phyloP scores from a whole-genome alignment of 2,797 vertebrate genomes.

The Champsocephalus gunnari region DNA sequence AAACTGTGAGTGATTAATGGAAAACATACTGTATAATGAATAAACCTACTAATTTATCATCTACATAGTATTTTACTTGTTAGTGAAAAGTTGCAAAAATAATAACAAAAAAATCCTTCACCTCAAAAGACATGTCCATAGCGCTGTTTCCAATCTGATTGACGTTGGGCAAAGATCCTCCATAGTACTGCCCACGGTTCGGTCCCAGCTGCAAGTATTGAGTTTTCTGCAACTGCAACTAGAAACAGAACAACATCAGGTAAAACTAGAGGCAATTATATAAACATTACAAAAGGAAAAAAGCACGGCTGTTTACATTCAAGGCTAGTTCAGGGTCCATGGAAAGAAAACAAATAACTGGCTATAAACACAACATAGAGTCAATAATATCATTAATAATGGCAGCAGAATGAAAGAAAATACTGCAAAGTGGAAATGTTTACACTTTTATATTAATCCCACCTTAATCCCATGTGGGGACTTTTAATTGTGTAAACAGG shows the following conservation, averaged over 20 bases:
- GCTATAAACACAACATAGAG: not conserved
- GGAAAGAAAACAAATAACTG: not conserved
- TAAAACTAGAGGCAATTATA: not conserved
- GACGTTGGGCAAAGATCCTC: slow-evolving; percentile 97
- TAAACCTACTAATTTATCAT: not conserved
- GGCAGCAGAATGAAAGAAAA: not conserved
- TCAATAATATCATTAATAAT: not conserved
- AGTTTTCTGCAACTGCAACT: slow-evolving; percentile 98
- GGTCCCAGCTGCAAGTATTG: slow-evolving; percentile 97
- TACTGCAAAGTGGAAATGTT: not conserved
- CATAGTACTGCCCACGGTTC: slow-evolving; percentile 96
- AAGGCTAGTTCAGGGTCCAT: not conserved
- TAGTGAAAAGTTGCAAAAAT: not conserved
- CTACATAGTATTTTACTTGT: not conserved
- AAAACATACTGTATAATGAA: slow-evolving; percentile 14
- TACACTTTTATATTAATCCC: not conserved
- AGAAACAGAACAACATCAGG: slow-evolving; percentile 34
- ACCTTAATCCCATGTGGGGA: not conserved
- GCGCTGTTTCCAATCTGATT: slow-evolving; percentile 94
- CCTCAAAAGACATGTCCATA: slow-evolving; percentile 94
- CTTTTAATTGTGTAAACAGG: not conserved
- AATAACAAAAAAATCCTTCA: slow-evolving; percentile 68
- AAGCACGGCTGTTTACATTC: not conserved
- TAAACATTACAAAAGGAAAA: slow-evolving; percentile 1
- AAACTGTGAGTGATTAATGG: slow-evolving; percentile 2